A percentile compares a stretch with the other conserved stretches of the same genome.
Conservation (phyloP, 2,797 vertebrate genomes). For the Eidolon dupreanum region DNA sequence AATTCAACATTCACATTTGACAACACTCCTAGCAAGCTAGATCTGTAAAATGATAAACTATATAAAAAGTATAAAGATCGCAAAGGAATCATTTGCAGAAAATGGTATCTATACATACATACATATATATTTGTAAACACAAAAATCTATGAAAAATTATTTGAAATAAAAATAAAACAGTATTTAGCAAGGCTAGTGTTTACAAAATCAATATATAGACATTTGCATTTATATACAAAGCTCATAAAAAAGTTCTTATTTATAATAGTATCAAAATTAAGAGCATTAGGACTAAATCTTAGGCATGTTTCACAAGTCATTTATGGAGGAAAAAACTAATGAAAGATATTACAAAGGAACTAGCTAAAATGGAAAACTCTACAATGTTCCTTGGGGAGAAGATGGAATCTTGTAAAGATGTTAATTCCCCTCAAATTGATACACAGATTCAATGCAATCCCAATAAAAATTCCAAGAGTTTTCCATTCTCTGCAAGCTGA, state of each 20-base stretch:
- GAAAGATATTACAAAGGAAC: neutral
- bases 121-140: neutral
- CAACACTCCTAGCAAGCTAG: neutral
- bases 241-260: conserved; percentile 21
- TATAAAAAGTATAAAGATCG: neutral
- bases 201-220: neutral
- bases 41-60: neutral
- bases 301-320: neutral
- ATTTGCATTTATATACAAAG: conserved; percentile 45
- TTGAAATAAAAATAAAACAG: neutral
- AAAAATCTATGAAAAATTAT: neutral
- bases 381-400: neutral
- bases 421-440: neutral
- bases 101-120: no score
- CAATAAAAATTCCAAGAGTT: conserved; percentile 30
- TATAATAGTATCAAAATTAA: conserved; percentile 14
- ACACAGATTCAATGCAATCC: neutral
- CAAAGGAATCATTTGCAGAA: neutral
- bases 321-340: neutral
- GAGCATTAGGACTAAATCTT: conserved; percentile 8
- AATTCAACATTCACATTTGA: conserved; percentile 20
- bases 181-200: conserved; percentile 21
- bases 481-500: conserved; percentile 32
- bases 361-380: neutral
- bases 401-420: neutral